A percentile compares a stretch with the other conserved stretches of the same genome.
phyloP scores from a whole-genome alignment of 2,797 vertebrate species.

The Linurgus olivaceus region DNA sequence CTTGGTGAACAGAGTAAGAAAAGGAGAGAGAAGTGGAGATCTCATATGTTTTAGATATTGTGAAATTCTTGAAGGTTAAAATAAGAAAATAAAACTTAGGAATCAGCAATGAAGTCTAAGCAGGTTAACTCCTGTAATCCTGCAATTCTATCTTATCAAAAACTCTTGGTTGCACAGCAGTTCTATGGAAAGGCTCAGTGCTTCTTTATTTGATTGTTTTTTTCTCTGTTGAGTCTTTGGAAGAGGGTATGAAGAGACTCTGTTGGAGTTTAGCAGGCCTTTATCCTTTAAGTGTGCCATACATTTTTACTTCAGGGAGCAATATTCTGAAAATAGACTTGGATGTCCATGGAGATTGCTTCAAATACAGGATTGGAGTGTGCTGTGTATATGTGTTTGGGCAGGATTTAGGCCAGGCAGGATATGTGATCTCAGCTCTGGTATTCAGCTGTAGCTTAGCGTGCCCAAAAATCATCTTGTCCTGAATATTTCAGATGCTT shows the following conservation, averaged over 20 bases:
- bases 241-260: neutral
- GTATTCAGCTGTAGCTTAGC: neutral
- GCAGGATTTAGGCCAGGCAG: neutral
- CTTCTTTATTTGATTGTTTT: neutral
- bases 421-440: conserved; percentile 3
- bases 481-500: conserved; percentile 55
- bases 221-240: neutral
- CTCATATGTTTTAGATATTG: neutral
- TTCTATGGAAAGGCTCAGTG: neutral
- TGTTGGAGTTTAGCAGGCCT: neutral
- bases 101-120: neutral
- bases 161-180: neutral
- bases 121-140: neutral
- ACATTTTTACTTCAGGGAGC: neutral
- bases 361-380: neutral
- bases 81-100: neutral
- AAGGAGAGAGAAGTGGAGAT: neutral
- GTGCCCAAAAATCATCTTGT: neutral
- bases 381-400: neutral
- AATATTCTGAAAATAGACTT: neutral
- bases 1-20: neutral
- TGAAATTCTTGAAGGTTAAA: neutral
- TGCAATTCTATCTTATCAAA: neutral
- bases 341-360: neutral
- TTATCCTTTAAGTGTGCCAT: neutral